Conservation (phyloP, 2,888 invertebrate genomes). For the Lasioglossum calceatum region DNA sequence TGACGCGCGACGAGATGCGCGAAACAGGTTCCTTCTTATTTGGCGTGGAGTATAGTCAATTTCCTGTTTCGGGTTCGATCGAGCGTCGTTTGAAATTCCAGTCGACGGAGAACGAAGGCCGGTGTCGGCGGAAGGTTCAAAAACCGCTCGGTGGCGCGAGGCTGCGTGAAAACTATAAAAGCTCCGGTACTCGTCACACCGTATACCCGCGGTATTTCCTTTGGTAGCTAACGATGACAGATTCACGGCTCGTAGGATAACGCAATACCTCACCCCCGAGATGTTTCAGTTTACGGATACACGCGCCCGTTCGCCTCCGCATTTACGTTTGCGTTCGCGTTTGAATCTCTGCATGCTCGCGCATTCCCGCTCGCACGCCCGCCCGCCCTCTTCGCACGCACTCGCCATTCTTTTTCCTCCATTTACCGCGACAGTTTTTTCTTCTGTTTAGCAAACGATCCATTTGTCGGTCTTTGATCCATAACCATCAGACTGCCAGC, state of each 20-base stretch:
- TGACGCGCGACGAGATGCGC: too few species aligned
- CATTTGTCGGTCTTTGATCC: slow-evolving; percentile 81
- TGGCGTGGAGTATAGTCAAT: background rate
- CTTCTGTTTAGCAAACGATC: slow-evolving; percentile 69
- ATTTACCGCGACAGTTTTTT: slow-evolving; percentile 46
- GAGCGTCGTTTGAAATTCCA: background rate
- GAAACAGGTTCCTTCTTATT: too few species aligned
- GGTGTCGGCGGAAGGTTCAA: slow-evolving; percentile 37
- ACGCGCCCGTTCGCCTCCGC: slow-evolving; percentile 6
- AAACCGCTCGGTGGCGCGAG: slow-evolving; percentile 46
- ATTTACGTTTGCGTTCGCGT: background rate
- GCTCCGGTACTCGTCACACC: slow-evolving; percentile 62
- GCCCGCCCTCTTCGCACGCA: background rate
- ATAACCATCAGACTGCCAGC: slow-evolving; percentile 68
- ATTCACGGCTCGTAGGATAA: slow-evolving; percentile 80
- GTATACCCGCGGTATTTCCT: slow-evolving; percentile 63
- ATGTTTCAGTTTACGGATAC: slow-evolving; percentile 61
- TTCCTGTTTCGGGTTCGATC: background rate
- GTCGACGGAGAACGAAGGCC: background rate
- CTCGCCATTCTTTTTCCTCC: slow-evolving; percentile 41
- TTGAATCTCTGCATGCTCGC: background rate
- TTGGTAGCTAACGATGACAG: slow-evolving; percentile 79
- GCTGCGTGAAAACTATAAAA: slow-evolving; percentile 76
- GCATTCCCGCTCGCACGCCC: background rate
- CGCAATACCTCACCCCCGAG: slow-evolving; percentile 68